Conservation (phyloP, 1,140 invertebrate genomes). For the Stegodyphus mimosarum region DNA sequence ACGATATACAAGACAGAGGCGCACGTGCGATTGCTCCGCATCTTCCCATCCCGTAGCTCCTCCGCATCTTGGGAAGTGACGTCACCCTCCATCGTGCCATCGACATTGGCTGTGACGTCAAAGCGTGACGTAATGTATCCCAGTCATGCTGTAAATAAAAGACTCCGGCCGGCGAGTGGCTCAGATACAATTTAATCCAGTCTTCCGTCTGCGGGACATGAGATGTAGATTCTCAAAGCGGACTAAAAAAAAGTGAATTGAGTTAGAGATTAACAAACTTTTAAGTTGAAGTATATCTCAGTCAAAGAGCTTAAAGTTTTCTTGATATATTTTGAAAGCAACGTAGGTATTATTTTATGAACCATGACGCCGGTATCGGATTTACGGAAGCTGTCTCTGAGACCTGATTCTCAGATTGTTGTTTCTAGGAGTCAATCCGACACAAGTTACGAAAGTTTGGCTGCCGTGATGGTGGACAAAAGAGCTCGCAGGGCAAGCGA, state of each 20-base stretch:
- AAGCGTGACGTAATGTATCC: constrained; percentile 24
- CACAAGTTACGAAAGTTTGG: constrained; percentile 35
- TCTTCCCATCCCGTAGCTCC: constrained; percentile 22
- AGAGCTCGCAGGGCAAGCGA: constrained; percentile 27
- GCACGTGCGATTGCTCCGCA: neutral
- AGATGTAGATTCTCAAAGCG: neutral
- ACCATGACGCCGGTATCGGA: constrained; percentile 36
- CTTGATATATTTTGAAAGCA: neutral
- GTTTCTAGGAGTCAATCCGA: constrained; percentile 46
- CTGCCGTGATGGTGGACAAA: neutral
- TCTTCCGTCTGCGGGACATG: constrained; percentile 18
- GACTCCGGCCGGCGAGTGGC: neutral
- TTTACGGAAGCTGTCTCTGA: constrained; percentile 18
- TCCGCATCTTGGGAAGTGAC: constrained; percentile 41
- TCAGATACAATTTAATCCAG: constrained; percentile 22
- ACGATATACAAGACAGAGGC: neutral
- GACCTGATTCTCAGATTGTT: constrained; percentile 3
- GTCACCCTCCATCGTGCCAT: constrained; percentile 27
- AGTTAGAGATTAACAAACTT: neutral
- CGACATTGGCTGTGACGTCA: constrained; percentile 25
- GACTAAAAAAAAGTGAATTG: neutral
- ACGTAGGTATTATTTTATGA: neutral
- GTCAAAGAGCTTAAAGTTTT: neutral
- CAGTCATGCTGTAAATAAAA: constrained; percentile 21
- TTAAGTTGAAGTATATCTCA: too few species aligned